Evolutionary conservation across 2,113 vertebrate species (phyloP), one percentile per base, ranked within the genome.

Genomic region (Crotalus tigris): DNA sequence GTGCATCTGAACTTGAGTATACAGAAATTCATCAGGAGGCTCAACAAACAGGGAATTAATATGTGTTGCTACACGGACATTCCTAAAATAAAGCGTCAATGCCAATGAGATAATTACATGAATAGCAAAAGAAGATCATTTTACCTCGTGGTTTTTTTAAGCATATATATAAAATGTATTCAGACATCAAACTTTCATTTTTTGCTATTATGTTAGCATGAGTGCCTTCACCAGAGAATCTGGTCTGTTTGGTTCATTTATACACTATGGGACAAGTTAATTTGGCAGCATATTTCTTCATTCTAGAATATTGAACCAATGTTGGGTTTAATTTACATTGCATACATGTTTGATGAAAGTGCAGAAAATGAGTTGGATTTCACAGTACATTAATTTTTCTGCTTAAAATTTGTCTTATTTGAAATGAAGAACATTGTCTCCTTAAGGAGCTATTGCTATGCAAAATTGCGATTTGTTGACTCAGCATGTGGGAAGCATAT

Each of bases 1-100:
- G 51, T 54, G 85, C 39, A 55, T 46, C 29, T 46, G 55, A 75
- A 59, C 44, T 90, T 89, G 57, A 29, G 44, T 94, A 2, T 91
- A 54, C 46, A 59, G 29, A 91, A 90, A 85, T n/a, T 92, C 87
- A 86, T 44, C 88, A 15, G 5, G 61, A 44, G 46, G 51, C 33
- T 86, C 51, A 92, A 39, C 11, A 5, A 57, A 85, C 57, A 93
- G 69, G 13, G 58, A 90, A 59, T 92, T 23, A 4, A 54, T 93
- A 91, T 90, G n/a, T 89, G 89, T 91, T 57, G 90, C 87, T 61
- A 44, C 58, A 92, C 29, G 23, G 85, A 54, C 54, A 39, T 90
- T 85, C 92, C 88, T 90, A 58, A 0, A 0, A 51, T 87, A 49
- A 54, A 88, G 15, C 75, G 4, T n/a, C 85, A 23, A n/a, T 33